Conservation (phyloP, 2,113 vertebrate genomes). For the Solea solea region DNA sequence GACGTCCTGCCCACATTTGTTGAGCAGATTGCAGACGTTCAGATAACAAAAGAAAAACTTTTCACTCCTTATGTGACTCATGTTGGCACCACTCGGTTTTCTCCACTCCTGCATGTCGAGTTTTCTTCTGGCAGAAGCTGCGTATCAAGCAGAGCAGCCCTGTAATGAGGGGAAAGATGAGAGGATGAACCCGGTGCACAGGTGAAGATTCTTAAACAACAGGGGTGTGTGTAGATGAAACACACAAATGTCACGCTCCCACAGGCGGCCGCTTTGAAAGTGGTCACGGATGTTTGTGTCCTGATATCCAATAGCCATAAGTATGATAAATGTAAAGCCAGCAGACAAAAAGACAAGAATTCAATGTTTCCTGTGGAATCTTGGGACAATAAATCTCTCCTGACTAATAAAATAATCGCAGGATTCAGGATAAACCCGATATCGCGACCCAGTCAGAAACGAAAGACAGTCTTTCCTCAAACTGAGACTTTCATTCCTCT, state of each 20-base stretch:
- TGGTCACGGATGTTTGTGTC: slow-evolving; percentile 9
- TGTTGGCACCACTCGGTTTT: slow-evolving; percentile 8
- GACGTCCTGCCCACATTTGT: slow-evolving; percentile 52
- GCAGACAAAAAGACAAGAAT: slow-evolving; percentile 15
- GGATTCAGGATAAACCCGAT: background rate
- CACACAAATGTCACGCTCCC: slow-evolving; percentile 25
- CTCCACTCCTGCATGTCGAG: background rate
- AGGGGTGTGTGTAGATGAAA: slow-evolving; percentile 41
- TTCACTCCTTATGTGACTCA: slow-evolving; percentile 20
- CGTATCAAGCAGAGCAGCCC: background rate
- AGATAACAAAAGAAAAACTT: slow-evolving; percentile 20
- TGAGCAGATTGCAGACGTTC: slow-evolving; percentile 36
- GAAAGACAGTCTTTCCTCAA: background rate
- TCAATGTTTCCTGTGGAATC: background rate
- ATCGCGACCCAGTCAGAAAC: background rate
- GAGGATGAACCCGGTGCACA: slow-evolving; percentile 51
- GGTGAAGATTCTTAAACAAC: slow-evolving; percentile 62
- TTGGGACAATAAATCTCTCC: background rate
- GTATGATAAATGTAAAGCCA: slow-evolving; percentile 19
- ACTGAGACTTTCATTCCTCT: background rate
- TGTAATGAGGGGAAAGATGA: slow-evolving; percentile 32
- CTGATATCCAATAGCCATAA: slow-evolving; percentile 40
- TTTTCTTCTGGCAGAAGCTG: slow-evolving; percentile 7
- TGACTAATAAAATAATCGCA: slow-evolving; percentile 21
- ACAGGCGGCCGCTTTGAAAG: slow-evolving; percentile 40